Conservation (phyloP, 2,113 vertebrate species). For the Paradoxurus hermaphroditus region DNA sequence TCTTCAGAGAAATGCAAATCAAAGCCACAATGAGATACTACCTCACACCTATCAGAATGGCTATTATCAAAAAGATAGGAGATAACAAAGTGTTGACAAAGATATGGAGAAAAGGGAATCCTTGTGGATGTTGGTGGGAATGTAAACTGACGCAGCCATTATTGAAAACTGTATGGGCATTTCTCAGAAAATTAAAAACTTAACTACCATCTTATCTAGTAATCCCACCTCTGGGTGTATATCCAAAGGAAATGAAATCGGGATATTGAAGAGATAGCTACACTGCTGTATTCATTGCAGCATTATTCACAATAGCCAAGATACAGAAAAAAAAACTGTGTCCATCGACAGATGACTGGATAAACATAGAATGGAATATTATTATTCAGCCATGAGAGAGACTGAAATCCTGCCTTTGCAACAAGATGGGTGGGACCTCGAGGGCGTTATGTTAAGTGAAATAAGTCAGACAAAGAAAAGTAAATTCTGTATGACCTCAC, state of each 20-base stretch:
- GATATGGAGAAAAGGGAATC: background rate
- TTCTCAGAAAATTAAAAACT: background rate
- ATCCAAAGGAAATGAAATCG: background rate
- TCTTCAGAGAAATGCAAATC: background rate
- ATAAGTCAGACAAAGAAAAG: background rate
- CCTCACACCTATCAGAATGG: background rate
- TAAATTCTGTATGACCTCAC: background rate
- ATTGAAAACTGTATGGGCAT: background rate
- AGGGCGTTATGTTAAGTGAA: background rate
- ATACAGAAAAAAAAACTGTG: background rate
- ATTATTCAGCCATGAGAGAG: background rate
- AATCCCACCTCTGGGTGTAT: background rate
- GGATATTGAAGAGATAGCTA: background rate
- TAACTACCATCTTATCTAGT: background rate
- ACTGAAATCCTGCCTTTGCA: background rate
- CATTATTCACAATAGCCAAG: background rate
- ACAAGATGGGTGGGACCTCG: background rate
- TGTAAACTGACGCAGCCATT: background rate
- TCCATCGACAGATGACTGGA: background rate
- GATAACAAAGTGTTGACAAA: background rate
- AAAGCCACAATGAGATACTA: background rate
- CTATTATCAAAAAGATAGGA: background rate
- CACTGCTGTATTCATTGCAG: background rate
- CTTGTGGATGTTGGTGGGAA: background rate
- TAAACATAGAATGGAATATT: background rate